A percentile compares a stretch with the other conserved stretches of the same genome.
Evolutionary conservation across 2,888 invertebrate species (phyloP).

Genomic region (Catocala nupta): DNA sequence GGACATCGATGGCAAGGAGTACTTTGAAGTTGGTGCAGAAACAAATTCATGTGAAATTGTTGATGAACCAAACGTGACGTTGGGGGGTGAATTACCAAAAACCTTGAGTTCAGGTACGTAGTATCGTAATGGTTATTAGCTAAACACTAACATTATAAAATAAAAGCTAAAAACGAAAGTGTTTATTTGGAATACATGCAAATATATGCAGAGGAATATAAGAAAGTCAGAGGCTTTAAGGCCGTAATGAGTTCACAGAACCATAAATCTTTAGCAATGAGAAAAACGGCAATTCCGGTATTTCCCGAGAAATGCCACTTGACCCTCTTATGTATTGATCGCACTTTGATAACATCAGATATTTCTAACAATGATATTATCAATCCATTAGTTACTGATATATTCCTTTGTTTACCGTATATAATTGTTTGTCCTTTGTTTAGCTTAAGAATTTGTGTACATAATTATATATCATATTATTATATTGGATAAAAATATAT

Average conservation of each 20-base stretch:
- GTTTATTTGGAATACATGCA: not conserved
- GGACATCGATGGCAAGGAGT: not conserved
- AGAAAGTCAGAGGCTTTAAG: not conserved
- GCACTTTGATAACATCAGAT: too few relatives aligned
- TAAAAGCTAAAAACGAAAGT: not conserved
- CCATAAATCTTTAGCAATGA: constrained; percentile 1
- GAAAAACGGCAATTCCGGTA: not conserved
- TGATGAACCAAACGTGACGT: not conserved
- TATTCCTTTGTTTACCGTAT: too few relatives aligned
- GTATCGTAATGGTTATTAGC: not conserved
- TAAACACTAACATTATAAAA: too few relatives aligned
- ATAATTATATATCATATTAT: too few relatives aligned
- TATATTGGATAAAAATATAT: too few relatives aligned
- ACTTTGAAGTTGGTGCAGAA: constrained; percentile 3
- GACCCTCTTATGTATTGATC: not conserved
- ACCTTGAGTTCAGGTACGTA: not conserved
- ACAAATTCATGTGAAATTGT: not conserved
- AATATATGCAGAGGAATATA: not conserved
- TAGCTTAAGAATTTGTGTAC: too few relatives aligned
- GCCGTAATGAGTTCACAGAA: not conserved
- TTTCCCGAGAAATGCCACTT: not conserved
- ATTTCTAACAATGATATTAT: too few relatives aligned
- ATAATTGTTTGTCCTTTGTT: too few relatives aligned
- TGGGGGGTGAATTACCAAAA: not conserved
- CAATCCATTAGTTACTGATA: too few relatives aligned